phyloP scores from a whole-genome alignment of 2,888 invertebrate genomes.

The Mythimna loreyi region DNA sequence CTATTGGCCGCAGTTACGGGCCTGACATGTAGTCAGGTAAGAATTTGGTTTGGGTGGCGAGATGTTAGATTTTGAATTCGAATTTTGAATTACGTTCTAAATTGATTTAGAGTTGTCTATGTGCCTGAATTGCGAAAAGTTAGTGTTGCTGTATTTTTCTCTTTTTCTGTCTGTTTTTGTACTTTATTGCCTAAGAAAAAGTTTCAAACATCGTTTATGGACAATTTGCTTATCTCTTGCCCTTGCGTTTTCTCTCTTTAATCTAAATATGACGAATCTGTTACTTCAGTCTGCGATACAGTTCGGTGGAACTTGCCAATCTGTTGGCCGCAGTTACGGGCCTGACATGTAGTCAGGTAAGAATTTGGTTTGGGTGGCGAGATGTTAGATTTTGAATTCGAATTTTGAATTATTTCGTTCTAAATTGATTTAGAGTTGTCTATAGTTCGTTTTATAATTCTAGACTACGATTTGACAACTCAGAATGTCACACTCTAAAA shows the following conservation, averaged over 20 bases:
- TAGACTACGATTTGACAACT: too few relatives aligned
- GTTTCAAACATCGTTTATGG: too few relatives aligned
- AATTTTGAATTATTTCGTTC: not conserved
- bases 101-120: constrained; percentile 16
- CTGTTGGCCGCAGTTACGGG: constrained; percentile 71
- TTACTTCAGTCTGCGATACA: constrained; percentile 80
- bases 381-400: constrained; percentile 34
- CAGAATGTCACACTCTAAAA: too few relatives aligned
- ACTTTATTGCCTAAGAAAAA: too few relatives aligned
- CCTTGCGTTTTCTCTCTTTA: too few relatives aligned
- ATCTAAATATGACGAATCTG: constrained; percentile 74
- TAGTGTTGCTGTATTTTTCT: not conserved
- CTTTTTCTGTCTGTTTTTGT: too few relatives aligned
- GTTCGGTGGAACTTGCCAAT: constrained; percentile 71
- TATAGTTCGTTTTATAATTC: too few relatives aligned
- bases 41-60: constrained; percentile 36
- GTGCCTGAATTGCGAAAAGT: too few relatives aligned
- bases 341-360: constrained; percentile 79
- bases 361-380: constrained; percentile 36
- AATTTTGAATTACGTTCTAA: not conserved
- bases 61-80: constrained; percentile 34
- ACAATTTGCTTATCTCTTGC: too few relatives aligned
- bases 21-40: constrained; percentile 79
- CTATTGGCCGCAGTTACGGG: constrained; percentile 70
- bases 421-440: constrained; percentile 16